Evolutionary conservation across 2,113 vertebrate species (phyloP).

Genomic region (Sminthopsis crassicaudata): DNA sequence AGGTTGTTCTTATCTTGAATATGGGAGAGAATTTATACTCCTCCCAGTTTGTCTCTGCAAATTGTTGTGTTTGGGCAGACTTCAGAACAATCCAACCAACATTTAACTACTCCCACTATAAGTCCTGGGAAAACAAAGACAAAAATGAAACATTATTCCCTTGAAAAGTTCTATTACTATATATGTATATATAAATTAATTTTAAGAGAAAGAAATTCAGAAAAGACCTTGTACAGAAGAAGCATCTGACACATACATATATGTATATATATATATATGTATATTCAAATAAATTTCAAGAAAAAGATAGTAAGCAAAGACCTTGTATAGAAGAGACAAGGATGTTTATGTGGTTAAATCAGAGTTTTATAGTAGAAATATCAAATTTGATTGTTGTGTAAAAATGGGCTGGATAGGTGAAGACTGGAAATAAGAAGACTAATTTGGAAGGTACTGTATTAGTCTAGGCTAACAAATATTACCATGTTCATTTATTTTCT

Average conservation of each 20-base stretch:
- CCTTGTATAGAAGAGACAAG: neutral
- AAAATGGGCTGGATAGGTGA: neutral
- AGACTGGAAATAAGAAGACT: neutral
- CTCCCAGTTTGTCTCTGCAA: neutral
- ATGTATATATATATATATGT: no score
- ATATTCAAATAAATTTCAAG: neutral
- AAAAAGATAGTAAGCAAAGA: neutral
- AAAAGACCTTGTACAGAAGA: neutral
- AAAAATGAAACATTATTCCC: neutral
- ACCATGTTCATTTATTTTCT: neutral
- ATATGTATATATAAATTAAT: neutral
- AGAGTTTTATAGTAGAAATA: neutral
- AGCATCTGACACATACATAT: no score
- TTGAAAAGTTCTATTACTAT: neutral
- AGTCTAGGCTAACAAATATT: neutral
- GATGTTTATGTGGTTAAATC: neutral
- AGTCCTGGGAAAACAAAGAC: neutral
- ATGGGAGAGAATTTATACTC: conserved; percentile 43
- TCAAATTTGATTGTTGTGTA: neutral
- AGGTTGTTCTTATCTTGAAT: conserved; percentile 45
- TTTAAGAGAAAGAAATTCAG: no score
- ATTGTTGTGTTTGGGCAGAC: neutral
- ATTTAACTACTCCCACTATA: neutral
- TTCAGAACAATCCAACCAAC: neutral
- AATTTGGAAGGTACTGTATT: neutral